Percentiles rank a stretch among this genome's conserved stretches.
Evolutionary conservation across 2,113 vertebrate genomes (phyloP).

Genomic region (Oostethus manadensis): DNA sequence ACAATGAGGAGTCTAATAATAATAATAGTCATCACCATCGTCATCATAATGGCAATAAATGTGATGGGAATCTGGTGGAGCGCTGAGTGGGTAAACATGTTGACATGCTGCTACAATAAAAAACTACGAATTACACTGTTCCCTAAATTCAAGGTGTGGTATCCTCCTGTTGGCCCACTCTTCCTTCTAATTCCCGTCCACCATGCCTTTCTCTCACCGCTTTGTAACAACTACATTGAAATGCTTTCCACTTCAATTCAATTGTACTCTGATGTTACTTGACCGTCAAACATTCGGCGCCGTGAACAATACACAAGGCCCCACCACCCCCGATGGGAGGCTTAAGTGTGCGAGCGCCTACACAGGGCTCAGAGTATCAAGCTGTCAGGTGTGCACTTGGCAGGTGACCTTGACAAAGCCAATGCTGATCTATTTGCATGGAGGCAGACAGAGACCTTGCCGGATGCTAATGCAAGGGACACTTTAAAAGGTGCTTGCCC

Average conservation of each 20-base stretch:
- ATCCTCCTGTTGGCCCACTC: slow-evolving; percentile 16
- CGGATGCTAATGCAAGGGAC: slow-evolving; percentile 66
- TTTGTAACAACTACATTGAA: background rate
- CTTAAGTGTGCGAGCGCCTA: slow-evolving; percentile 38
- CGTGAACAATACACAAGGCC: too few species aligned
- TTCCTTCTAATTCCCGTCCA: slow-evolving; percentile 15
- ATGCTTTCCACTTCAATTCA: too few species aligned
- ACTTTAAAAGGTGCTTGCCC: slow-evolving; percentile 59
- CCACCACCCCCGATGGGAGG: slow-evolving; percentile 23
- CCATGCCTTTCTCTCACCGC: background rate
- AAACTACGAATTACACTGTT: slow-evolving; percentile 50
- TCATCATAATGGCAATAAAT: too few species aligned
- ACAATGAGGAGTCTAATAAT: too few species aligned
- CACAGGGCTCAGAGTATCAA: slow-evolving; percentile 58
- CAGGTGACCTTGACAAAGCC: slow-evolving; percentile 70
- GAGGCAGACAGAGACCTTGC: slow-evolving; percentile 59
- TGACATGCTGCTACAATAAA: slow-evolving; percentile 50
- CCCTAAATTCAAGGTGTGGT: slow-evolving; percentile 56
- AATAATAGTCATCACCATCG: too few species aligned
- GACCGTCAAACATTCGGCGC: too few species aligned
- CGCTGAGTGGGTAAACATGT: slow-evolving; percentile 37
- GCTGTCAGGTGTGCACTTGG: slow-evolving; percentile 61
- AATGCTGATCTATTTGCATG: slow-evolving; percentile 66
- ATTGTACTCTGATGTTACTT: too few species aligned
- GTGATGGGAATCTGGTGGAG: slow-evolving; percentile 35